Percentiles rank a stretch among this genome's conserved stretches.
These are phyloP conservation scores for Teleogryllus oceanicus DNA, from an alignment of 2,888 invertebrate species.

Conservation along the genomic window DNA sequence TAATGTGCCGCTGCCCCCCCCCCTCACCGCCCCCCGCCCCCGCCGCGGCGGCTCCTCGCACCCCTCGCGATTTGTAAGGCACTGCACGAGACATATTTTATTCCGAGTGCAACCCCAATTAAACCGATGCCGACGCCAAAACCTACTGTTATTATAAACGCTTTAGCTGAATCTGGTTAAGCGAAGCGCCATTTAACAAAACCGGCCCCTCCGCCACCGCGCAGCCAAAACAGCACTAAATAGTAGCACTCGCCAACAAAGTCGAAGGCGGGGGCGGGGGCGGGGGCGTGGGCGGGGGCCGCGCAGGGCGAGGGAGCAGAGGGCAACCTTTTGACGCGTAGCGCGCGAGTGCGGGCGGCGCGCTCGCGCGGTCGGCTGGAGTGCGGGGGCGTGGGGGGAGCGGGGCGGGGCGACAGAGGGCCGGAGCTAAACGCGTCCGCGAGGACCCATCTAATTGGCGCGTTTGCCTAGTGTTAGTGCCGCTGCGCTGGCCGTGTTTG, in stretches of 20 bases:
- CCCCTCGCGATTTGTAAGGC: not conserved
- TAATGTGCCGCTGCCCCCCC: no score
- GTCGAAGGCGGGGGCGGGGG: not conserved
- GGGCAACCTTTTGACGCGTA: not conserved
- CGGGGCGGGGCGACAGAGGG: not conserved
- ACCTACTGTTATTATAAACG: not conserved
- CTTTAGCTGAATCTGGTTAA: not conserved
- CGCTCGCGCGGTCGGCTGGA: not conserved
- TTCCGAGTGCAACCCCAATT: not conserved
- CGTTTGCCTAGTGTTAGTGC: not conserved
- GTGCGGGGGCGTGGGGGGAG: not conserved
- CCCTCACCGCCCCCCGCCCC: no score
- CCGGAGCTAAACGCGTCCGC: slow-evolving; percentile 6
- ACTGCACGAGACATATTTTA: not conserved
- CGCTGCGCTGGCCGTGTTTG: slow-evolving; percentile 2
- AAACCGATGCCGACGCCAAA: not conserved
- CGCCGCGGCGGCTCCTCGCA: not conserved
- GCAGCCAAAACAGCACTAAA: not conserved
- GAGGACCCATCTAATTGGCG: slow-evolving; percentile 8
- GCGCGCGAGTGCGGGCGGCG: not conserved
- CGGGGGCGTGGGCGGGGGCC: not conserved
- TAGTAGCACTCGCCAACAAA: not conserved
- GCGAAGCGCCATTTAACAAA: not conserved
- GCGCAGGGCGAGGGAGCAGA: not conserved
- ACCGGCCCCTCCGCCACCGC: not conserved